Conservation (phyloP, 2,888 invertebrate genomes). For the Xanthia icteritia region DNA sequence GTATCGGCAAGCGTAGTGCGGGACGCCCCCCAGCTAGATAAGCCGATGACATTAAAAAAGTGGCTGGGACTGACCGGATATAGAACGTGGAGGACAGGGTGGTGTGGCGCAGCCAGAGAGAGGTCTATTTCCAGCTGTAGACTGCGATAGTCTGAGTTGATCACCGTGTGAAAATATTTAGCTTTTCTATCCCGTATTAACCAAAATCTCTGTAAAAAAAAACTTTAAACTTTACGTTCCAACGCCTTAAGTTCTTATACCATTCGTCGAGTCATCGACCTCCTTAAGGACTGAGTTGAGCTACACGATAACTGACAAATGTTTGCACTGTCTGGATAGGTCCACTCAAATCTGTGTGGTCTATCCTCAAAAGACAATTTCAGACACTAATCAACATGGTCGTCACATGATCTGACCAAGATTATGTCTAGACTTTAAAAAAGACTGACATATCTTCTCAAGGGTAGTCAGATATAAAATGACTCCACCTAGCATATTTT, state of each 20-base stretch:
- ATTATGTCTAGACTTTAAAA: not conserved
- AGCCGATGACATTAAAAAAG: no score
- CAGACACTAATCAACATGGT: not conserved
- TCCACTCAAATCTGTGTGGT: not conserved
- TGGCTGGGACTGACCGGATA: no score
- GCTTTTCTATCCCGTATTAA: not conserved
- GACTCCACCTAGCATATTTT: not conserved
- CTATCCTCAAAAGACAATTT: not conserved
- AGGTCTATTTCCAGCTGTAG: not conserved
- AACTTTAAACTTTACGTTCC: no score
- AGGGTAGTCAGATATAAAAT: not conserved
- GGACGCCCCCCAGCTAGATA: not conserved
- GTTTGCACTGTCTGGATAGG: not conserved
- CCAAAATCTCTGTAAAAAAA: not conserved
- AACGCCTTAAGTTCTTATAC: not conserved
- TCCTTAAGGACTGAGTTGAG: not conserved
- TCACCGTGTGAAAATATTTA: not conserved
- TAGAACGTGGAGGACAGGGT: no score
- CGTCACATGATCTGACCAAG: not conserved
- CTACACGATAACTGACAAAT: not conserved
- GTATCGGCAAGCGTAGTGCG: not conserved
- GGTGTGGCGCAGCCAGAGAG: not conserved
- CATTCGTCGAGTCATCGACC: not conserved
- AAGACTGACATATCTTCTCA: not conserved
- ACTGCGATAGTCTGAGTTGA: not conserved